Evolutionary conservation across 2,797 vertebrate genomes (phyloP).

Genomic region (Spondyliosoma cantharus): DNA sequence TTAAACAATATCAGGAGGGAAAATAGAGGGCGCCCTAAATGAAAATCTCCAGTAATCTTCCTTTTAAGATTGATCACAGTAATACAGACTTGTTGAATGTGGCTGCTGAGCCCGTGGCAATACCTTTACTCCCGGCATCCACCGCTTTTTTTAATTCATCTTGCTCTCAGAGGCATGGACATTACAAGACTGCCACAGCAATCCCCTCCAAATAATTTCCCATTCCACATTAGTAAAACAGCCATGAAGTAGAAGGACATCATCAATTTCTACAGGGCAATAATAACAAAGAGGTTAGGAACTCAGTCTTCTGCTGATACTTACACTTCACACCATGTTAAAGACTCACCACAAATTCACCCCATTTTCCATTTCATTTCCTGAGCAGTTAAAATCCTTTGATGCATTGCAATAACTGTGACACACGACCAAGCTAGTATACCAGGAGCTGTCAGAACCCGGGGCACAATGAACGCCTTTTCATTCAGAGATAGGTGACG

Average conservation of each 20-base stretch:
- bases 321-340: constrained; percentile 69
- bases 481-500: constrained; percentile 40
- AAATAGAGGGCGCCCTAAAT: constrained; percentile 46
- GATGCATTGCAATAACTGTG: constrained; percentile 52
- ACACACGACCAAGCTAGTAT: constrained; percentile 22
- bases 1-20: constrained; percentile 34
- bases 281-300: constrained; percentile 73
- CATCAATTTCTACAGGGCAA: constrained; percentile 79
- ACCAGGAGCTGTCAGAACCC: constrained; percentile 26
- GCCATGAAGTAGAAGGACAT: constrained; percentile 76
- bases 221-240: constrained; percentile 73
- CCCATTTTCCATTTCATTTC: constrained; percentile 60
- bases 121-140: constrained; percentile 47
- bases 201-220: constrained; percentile 72
- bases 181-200: constrained; percentile 64
- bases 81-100: constrained; percentile 46
- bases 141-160: constrained; percentile 60
- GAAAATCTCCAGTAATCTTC: constrained; percentile 40
- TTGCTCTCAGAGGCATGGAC: constrained; percentile 67
- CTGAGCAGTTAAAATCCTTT: constrained; percentile 58
- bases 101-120: constrained; percentile 22
- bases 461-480: constrained; percentile 27
- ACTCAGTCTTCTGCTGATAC: constrained; percentile 62
- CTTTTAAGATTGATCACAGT: constrained; percentile 58
- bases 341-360: constrained; percentile 48